Percentiles rank a stretch among this genome's conserved stretches.
Conservation (phyloP, 2,888 invertebrate species). For the Apodemia zela region DNA sequence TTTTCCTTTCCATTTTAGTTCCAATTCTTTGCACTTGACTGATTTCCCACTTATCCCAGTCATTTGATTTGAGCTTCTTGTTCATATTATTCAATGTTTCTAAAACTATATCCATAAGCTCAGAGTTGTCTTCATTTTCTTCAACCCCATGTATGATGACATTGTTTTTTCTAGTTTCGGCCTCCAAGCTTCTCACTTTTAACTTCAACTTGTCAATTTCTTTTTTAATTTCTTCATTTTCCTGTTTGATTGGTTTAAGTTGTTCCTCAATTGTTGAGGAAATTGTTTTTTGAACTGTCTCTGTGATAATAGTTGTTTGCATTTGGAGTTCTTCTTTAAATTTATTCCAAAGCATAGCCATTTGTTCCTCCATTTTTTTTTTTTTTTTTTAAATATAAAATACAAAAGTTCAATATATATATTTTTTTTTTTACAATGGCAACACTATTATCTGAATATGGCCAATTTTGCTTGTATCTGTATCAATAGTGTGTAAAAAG, state of each 20-base stretch:
- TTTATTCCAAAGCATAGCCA: background rate
- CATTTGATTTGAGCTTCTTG: background rate
- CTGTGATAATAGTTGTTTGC: no score
- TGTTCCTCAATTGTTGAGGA: no score
- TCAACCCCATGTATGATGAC: background rate
- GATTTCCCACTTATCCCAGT: slow-evolving; percentile 11
- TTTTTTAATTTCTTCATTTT: background rate
- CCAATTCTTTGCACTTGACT: slow-evolving; percentile 3
- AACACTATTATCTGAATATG: no score
- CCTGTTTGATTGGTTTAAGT: no score
- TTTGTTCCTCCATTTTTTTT: background rate
- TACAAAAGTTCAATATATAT: background rate
- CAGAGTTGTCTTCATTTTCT: background rate
- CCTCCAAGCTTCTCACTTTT: background rate
- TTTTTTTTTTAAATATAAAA: no score
- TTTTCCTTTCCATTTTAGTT: background rate
- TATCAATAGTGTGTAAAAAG: no score
- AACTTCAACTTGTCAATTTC: background rate
- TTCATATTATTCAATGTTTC: background rate
- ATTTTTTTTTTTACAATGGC: background rate
- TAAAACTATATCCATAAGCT: slow-evolving; percentile 3
- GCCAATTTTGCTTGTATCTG: no score
- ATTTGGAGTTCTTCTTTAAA: background rate
- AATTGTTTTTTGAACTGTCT: no score
- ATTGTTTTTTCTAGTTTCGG: background rate